Percentiles rank a stretch among this genome's conserved stretches.
Conservation (phyloP, 2,113 vertebrate species). For the Pardalotus punctatus region DNA sequence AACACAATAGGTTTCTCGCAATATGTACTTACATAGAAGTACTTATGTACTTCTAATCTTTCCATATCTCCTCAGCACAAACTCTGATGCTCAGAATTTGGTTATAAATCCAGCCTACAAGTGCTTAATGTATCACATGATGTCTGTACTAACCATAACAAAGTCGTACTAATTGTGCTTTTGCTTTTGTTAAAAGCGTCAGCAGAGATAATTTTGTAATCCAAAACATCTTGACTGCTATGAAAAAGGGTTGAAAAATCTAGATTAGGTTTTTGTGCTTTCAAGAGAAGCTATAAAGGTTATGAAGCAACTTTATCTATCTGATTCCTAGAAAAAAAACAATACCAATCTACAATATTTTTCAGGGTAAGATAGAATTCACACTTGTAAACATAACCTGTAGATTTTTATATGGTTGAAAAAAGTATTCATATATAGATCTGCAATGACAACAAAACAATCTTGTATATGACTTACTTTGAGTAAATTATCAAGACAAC, state of each 20-base stretch:
- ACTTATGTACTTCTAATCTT: neutral
- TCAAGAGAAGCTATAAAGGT: neutral
- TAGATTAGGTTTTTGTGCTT: neutral
- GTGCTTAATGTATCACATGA: neutral
- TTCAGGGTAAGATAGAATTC: neutral
- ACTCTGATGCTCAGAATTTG: neutral
- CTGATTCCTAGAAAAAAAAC: neutral
- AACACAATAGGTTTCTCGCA: neutral
- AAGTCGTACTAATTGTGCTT: neutral
- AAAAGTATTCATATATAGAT: neutral
- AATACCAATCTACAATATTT: neutral
- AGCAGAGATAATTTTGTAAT: neutral
- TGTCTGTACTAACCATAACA: neutral
- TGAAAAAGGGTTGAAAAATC: neutral
- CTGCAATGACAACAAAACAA: neutral
- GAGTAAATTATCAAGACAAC: neutral
- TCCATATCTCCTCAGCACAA: neutral
- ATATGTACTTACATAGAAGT: neutral
- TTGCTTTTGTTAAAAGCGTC: neutral
- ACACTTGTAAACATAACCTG: neutral
- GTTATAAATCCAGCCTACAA: neutral
- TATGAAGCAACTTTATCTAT: neutral
- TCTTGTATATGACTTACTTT: neutral
- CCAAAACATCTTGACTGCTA: neutral
- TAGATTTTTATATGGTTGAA: neutral